These are phyloP conservation scores for Eupithecia exiguata DNA, from an alignment of 2,888 invertebrate species.

Conservation along the genomic window DNA sequence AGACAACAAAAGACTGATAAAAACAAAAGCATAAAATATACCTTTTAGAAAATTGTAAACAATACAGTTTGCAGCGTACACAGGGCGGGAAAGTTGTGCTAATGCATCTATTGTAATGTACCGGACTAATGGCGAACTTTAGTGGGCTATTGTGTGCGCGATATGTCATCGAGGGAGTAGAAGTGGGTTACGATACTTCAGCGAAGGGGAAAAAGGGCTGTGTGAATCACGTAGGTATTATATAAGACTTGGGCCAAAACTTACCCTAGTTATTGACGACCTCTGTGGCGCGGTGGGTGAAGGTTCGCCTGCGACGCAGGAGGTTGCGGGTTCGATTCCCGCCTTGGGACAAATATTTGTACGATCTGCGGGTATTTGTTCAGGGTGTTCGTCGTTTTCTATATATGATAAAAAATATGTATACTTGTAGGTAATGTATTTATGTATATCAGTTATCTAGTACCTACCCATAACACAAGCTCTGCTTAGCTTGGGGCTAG, in stretches of 20 bases:
- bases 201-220: neutral
- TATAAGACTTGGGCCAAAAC: neutral
- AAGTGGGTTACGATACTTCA: slow-evolving; percentile 1
- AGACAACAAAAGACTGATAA: neutral
- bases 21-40: slow-evolving; percentile 12
- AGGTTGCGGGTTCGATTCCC: too few species aligned
- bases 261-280: neutral
- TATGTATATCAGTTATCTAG: too few species aligned
- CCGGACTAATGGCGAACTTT: slow-evolving; percentile 25
- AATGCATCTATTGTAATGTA: slow-evolving; percentile 30
- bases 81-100: slow-evolving; percentile 22
- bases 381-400: too few species aligned
- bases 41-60: slow-evolving; percentile 17
- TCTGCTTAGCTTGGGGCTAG: too few species aligned
- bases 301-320: too few species aligned
- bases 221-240: neutral
- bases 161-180: slow-evolving; percentile 13
- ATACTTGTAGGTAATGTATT: too few species aligned
- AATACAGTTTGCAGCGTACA: slow-evolving; percentile 10
- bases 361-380: too few species aligned
- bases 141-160: slow-evolving; percentile 17
- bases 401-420: too few species aligned
- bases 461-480: too few species aligned
- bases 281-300: too few species aligned
- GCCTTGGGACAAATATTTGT: too few species aligned